Evolutionary conservation across 2,888 invertebrate genomes (phyloP), one percentile per base, ranked within the genome.

Genomic region (Tiliacea aurago): DNA sequence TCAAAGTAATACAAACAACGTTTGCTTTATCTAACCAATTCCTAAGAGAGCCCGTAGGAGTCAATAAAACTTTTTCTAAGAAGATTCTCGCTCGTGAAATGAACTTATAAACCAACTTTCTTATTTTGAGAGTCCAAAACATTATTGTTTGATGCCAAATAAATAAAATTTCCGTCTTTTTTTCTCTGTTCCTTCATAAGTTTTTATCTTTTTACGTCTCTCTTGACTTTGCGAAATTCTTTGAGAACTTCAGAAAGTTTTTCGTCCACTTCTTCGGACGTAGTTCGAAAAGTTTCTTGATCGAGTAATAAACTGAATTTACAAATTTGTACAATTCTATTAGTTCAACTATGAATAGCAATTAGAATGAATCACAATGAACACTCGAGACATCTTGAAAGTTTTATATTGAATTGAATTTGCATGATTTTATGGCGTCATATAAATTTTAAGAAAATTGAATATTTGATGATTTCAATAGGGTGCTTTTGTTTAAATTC

Each of bases 31-130:
- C 68, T 68, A 66, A 71, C 71, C 62, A 66, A 80, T 81, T 69
- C 84, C 82, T 67, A 58, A 58, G 84, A 70, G 86, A 74, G 55
- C 62, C 67, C 64, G 75, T 73, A 75, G 81, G 79, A 87, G 85
- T 87, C 90, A 88, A 90, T 91, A 90, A 88, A 91, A 91, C 86
- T 90, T 90, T 88, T 86, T 78, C 70, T 66, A 62, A 73, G 59
- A 65, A 69, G 66, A 80, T 69, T 73, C 70, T 59, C 75, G 78
- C 68, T 73, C 66, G 58, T 61, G 69, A 79, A 86, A 86, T 76
- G 62, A 73, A 83, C 77, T 86, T 70, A 68, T 73, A 76, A 84
- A 77, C 73, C 61, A 82, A 82, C 86, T 86, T 81, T 81, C 74
- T 66, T 73, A 80, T 84, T 86, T 86, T 77, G 67, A 64, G 51